Conservation (phyloP, 2,888 invertebrate genomes). For the Euphydryas editha region DNA sequence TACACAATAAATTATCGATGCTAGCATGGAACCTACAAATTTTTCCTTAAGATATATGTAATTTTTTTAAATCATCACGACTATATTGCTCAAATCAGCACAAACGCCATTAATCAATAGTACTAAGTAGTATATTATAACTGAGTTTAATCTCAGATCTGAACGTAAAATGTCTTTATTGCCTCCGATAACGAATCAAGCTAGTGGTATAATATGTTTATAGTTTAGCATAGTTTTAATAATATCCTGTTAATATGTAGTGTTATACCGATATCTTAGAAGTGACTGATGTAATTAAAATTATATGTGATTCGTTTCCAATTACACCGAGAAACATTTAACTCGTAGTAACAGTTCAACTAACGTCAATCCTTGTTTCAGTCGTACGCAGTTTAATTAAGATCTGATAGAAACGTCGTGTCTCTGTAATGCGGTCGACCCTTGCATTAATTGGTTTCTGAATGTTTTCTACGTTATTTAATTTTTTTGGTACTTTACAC, state of each 20-base stretch:
- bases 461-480: constrained; percentile 15
- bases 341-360: constrained; percentile 20
- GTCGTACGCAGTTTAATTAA: constrained; percentile 30
- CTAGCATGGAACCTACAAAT: too few species aligned
- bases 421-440: constrained; percentile 23
- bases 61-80: too few species aligned
- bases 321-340: constrained; percentile 13
- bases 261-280: background rate
- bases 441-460: constrained; percentile 27
- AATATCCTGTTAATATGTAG: background rate
- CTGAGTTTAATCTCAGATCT: too few species aligned
- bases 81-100: too few species aligned
- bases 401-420: constrained; percentile 27
- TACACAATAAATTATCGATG: too few species aligned
- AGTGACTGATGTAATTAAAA: constrained; percentile 3
- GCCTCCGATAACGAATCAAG: too few species aligned
- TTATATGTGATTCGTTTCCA: constrained; percentile 8
- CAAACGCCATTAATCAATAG: background rate
- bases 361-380: constrained; percentile 25
- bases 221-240: background rate
- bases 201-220: too few species aligned
- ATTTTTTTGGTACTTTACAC: background rate
- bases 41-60: too few species aligned
- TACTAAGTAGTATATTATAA: too few species aligned
- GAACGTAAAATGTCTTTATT: too few species aligned